Conservation (phyloP, 2,113 vertebrate species). For the Chloebia gouldiae region DNA sequence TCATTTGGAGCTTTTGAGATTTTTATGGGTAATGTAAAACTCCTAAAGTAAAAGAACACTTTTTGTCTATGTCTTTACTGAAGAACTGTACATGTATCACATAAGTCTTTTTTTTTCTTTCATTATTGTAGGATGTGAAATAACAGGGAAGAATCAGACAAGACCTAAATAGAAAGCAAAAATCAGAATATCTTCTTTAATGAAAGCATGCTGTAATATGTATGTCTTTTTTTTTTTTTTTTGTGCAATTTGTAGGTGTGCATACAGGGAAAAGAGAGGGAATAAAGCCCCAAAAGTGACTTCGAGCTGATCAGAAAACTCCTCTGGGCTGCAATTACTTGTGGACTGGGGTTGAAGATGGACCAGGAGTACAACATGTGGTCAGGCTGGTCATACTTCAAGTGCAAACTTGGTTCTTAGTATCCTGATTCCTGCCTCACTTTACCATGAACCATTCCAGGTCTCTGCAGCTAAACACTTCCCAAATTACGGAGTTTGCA, state of each 20-base stretch:
- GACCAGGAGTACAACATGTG: not conserved
- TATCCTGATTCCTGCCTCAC: not conserved
- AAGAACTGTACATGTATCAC: not conserved
- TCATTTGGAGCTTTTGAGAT: not conserved
- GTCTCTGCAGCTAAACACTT: not conserved
- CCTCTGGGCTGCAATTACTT: not conserved
- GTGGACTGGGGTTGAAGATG: not conserved
- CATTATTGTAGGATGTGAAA: not conserved
- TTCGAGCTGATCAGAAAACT: not conserved
- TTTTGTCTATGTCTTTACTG: not conserved
- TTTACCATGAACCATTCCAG: not conserved
- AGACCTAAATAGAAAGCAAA: not conserved
- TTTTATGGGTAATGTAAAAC: not conserved
- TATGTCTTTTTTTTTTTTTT: not conserved
- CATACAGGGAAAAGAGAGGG: not conserved
- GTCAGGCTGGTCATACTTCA: not conserved
- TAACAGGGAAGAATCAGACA: not conserved
- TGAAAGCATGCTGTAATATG: not conserved
- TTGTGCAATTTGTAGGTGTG: not conserved
- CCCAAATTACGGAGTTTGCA: not conserved
- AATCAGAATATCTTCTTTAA: not conserved
- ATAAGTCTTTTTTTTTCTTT: not conserved
- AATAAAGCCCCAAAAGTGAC: not conserved
- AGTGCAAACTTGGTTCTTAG: not conserved
- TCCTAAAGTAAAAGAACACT: not conserved